These are phyloP conservation scores for Julus scanicus DNA, from an alignment of 2,888 invertebrate species.

Conservation along the genomic window DNA sequence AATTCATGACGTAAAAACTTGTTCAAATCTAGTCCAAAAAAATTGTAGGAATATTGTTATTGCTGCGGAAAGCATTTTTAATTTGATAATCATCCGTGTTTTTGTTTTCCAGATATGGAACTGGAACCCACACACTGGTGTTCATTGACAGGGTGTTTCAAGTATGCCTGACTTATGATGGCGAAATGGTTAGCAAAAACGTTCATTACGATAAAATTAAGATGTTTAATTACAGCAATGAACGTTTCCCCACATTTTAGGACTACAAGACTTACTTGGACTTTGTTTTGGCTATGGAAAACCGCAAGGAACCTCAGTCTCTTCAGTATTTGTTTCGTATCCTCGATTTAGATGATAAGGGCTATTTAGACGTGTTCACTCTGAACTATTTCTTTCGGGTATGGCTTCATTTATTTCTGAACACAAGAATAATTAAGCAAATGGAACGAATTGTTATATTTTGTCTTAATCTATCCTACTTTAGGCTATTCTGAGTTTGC, in stretches of 20 bases:
- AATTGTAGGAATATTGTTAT: too few relatives aligned
- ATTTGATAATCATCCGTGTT: neutral
- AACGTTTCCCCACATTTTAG: constrained; percentile 34
- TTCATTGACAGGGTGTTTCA: constrained; percentile 95
- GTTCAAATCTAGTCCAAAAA: too few relatives aligned
- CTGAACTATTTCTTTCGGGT: constrained; percentile 93
- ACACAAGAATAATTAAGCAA: neutral
- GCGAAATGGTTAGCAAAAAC: constrained; percentile 59
- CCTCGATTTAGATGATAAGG: constrained; percentile 86
- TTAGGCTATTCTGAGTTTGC: constrained; percentile 90
- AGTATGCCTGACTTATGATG: constrained; percentile 91
- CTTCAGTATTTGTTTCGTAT: constrained; percentile 91
- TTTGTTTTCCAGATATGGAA: constrained; percentile 76
- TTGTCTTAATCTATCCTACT: too few relatives aligned
- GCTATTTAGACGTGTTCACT: constrained; percentile 89
- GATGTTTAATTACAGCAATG: too few relatives aligned
- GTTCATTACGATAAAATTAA: neutral
- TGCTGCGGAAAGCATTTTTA: neutral
- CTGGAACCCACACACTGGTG: constrained; percentile 88
- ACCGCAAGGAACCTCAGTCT: constrained; percentile 89
- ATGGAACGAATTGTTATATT: too few relatives aligned
- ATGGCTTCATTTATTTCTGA: constrained; percentile 58
- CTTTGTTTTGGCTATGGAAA: constrained; percentile 91
- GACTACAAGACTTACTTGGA: constrained; percentile 98
- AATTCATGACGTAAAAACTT: too few relatives aligned